Evolutionary conservation across 2,797 vertebrate genomes (phyloP).

Genomic region (Geotrypetes seraphini): DNA sequence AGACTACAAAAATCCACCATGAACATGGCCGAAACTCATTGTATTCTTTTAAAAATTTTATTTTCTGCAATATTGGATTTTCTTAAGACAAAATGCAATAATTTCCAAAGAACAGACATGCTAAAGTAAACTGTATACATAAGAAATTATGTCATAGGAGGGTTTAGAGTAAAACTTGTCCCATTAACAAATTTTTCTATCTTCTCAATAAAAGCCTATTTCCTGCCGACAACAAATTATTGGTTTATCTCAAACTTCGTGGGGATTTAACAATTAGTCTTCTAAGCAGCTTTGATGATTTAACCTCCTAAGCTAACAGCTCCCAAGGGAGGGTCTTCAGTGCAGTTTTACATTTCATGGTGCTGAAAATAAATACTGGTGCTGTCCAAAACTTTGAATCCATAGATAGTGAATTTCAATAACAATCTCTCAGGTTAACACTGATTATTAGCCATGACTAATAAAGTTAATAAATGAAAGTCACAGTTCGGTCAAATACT

Average conservation of each 20-base stretch:
- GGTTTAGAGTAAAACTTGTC: constrained; percentile 24
- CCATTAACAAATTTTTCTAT: constrained; percentile 30
- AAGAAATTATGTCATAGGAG: constrained; percentile 6
- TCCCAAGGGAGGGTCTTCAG: constrained; percentile 72
- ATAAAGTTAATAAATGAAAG: constrained; percentile 47
- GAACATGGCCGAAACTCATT: no score
- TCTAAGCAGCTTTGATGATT: constrained; percentile 87
- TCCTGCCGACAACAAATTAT: constrained; percentile 83
- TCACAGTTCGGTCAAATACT: constrained; percentile 41
- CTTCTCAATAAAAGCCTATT: constrained; percentile 78
- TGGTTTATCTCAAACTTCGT: constrained; percentile 80
- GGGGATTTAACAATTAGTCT: constrained; percentile 73
- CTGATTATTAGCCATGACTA: constrained; percentile 35
- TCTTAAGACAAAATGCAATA: neutral
- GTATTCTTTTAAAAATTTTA: no score
- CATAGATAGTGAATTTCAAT: constrained; percentile 67
- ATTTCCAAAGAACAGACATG: constrained; percentile 4
- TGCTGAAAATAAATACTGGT: no score
- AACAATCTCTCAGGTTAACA: constrained; percentile 61
- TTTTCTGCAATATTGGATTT: no score
- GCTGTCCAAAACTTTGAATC: constrained; percentile 69
- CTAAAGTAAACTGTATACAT: constrained; percentile 1
- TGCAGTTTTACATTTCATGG: constrained; percentile 71
- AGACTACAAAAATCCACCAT: no score
- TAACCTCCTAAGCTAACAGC: constrained; percentile 84